Evolutionary conservation across 2,888 invertebrate genomes (phyloP).

Genomic region (Auanema freiburgensis): DNA sequence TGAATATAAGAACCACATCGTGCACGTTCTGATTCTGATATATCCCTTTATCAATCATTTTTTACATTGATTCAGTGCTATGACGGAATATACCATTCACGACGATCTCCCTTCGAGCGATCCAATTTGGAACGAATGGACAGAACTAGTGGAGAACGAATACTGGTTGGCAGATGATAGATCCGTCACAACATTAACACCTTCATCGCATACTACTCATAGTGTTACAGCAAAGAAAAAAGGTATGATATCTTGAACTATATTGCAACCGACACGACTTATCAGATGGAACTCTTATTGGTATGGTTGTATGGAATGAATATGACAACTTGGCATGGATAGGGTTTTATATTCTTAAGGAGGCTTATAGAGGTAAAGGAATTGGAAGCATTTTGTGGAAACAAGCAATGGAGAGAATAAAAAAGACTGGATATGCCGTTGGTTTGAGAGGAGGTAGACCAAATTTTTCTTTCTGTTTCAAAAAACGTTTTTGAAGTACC

Average conservation of each 20-base stretch:
- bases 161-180: slow-evolving; percentile 41
- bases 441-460: slow-evolving; percentile 32
- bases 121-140: slow-evolving; percentile 31
- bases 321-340: slow-evolving; percentile 35
- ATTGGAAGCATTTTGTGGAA: slow-evolving; percentile 36
- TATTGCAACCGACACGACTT: not conserved
- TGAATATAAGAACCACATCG: not conserved
- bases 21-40: not conserved
- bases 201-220: slow-evolving; percentile 23
- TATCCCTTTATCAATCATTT: too few species aligned
- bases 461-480: not conserved
- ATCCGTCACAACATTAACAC: slow-evolving; percentile 36
- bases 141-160: slow-evolving; percentile 30
- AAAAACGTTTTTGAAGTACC: too few species aligned
- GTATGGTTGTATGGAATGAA: slow-evolving; percentile 41
- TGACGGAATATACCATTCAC: not conserved
- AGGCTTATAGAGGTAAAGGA: slow-evolving; percentile 36
- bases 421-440: slow-evolving; percentile 20
- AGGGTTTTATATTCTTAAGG: slow-evolving; percentile 35
- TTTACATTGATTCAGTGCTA: not conserved
- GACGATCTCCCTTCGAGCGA: slow-evolving; percentile 5
- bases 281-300: slow-evolving; percentile 30
- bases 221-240: slow-evolving; percentile 33
- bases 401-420: slow-evolving; percentile 29
- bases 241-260: slow-evolving; percentile 12